These are phyloP conservation scores for Globodera rostochiensis DNA, from an alignment of 1,140 invertebrate species.

Conservation along the genomic window DNA sequence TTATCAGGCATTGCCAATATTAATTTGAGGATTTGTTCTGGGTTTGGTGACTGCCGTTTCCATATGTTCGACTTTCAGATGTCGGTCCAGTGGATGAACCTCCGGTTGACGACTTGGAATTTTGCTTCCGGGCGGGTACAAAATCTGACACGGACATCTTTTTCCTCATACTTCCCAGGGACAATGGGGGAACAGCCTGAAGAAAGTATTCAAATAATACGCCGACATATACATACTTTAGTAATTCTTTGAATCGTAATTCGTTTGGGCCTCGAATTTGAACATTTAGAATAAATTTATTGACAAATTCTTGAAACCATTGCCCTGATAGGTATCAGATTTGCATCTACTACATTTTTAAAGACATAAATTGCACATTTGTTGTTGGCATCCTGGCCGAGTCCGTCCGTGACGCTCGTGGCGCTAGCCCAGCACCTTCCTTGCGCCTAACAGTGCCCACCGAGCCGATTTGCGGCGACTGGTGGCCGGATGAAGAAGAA, in stretches of 20 bases:
- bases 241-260: no score
- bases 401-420: neutral
- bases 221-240: no score
- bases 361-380: neutral
- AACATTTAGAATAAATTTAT: no score
- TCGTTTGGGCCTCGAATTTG: no score
- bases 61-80: neutral
- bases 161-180: neutral
- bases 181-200: neutral
- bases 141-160: neutral
- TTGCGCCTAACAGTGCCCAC: neutral
- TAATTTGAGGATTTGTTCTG: no score
- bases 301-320: no score
- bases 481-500: neutral
- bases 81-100: neutral
- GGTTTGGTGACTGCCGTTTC: no score
- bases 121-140: neutral
- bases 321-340: no score
- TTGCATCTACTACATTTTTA: no score
- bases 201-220: neutral
- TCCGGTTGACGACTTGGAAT: neutral
- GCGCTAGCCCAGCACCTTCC: neutral
- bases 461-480: neutral
- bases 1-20: no score
- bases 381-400: neutral